Evolutionary conservation across 2,797 vertebrate genomes (phyloP), one percentile per base, ranked within the genome.

Genomic region (Sylvilagus floridanus): DNA sequence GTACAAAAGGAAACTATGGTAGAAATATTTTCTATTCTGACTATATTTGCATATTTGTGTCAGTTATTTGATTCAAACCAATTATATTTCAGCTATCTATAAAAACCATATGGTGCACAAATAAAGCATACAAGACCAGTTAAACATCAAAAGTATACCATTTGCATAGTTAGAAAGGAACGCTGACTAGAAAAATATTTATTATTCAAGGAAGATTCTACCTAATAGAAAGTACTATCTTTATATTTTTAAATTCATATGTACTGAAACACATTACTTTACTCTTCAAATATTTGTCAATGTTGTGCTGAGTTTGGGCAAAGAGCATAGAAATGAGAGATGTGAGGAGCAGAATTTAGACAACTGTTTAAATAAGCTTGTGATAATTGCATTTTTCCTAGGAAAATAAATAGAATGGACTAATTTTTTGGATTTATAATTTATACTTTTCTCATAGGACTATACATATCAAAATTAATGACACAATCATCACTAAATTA

Each of bases 41-140:
- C 9, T 86, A 35, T 93, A 97, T 98, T 98, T 98, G 92, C 97
- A 98, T 98, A 97, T 95, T 97, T 97, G 95, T 98, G 96, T 96
- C 97, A 97, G 84, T 96, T 97, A 94, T 94, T 96, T 98, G 96
- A 98, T 97, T 98, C 97, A 97, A 98, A 95, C 95, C 96, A 98
- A 97, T 98, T 98, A 98, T 93, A 95, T 79, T 88, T 85, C 16
- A 79, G 95, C 98, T 98, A 98, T 98, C 97, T 97, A 91, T 97
- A 91, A 97, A 98, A 98, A 97, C 96, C 96, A 97, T 96, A 96
- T 96, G 97, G 95, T 95, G 90, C 35, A 81, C 77, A 96, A 97
- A 98, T 97, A 97, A 97, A 96, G 3, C 16, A 30, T 62, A 86
- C 79, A 94, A 95, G 83, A 97, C 42, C 91, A 97, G 96, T 97